Conservation (phyloP, 2,888 invertebrate species). For the Monopis laevigella region DNA sequence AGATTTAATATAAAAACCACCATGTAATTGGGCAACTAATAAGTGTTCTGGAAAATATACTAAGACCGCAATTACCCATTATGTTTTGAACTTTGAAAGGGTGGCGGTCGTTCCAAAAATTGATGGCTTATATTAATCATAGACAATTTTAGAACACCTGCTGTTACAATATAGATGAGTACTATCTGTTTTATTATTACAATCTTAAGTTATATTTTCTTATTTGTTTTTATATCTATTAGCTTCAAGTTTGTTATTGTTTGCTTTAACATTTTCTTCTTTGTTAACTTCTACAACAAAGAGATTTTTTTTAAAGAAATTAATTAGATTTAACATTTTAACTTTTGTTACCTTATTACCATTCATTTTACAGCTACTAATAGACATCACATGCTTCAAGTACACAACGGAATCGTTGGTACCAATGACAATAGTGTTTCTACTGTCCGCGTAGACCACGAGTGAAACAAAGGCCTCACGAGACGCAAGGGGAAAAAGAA, state of each 20-base stretch:
- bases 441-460: constrained; percentile 8
- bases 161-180: constrained; percentile 43
- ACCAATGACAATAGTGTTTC: constrained; percentile 8
- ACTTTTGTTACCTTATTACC: too few relatives aligned
- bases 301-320: too few relatives aligned
- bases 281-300: too few relatives aligned
- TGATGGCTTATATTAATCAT: constrained; percentile 60
- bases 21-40: constrained; percentile 26
- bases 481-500: constrained; percentile 12
- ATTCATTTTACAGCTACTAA: too few relatives aligned
- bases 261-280: too few relatives aligned
- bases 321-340: too few relatives aligned
- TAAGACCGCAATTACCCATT: constrained; percentile 44
- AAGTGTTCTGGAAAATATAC: constrained; percentile 17
- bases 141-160: constrained; percentile 58
- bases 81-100: constrained; percentile 37
- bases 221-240: too few relatives aligned
- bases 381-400: too few relatives aligned
- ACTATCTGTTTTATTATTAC: constrained; percentile 50
- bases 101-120: constrained; percentile 36
- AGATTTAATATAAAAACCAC: constrained; percentile 16
- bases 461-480: constrained; percentile 8
- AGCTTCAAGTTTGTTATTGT: too few relatives aligned
- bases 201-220: too few relatives aligned
- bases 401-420: constrained; percentile 4